These are phyloP conservation scores for Leptopilina syphax DNA, from an alignment of 2,888 invertebrate species.

Conservation along the genomic window DNA sequence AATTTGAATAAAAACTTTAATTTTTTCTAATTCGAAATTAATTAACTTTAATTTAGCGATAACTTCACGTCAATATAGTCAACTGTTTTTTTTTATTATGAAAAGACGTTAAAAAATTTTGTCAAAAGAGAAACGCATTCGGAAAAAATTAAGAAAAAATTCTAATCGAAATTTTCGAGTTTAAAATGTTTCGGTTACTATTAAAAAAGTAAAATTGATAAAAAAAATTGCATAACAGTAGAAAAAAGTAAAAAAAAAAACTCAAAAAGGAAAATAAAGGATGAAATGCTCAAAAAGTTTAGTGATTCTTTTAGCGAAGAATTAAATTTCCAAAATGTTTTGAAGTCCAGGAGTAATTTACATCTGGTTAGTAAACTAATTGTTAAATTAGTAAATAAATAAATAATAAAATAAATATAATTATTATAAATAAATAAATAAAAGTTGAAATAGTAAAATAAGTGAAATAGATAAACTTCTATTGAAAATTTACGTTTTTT, in stretches of 20 bases:
- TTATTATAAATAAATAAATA: too few species aligned
- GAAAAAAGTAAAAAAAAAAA: conserved; percentile 42
- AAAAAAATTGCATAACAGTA: conserved; percentile 35
- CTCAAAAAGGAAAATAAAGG: conserved; percentile 44
- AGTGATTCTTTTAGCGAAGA: conserved; percentile 46
- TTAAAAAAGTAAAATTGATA: conserved; percentile 28
- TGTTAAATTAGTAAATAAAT: not conserved
- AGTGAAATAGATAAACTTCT: too few species aligned
- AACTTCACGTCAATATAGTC: not conserved
- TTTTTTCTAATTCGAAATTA: too few species aligned
- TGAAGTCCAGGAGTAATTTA: not conserved
- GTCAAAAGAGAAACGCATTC: not conserved
- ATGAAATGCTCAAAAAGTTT: conserved; percentile 45
- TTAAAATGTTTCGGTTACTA: not conserved
- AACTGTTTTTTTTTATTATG: not conserved
- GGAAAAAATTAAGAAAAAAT: not conserved
- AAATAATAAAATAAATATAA: too few species aligned
- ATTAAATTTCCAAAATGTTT: conserved; percentile 38
- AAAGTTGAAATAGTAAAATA: not conserved
- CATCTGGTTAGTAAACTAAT: not conserved
- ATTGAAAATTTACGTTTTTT: too few species aligned
- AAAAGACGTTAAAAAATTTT: not conserved
- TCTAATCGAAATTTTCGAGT: not conserved
- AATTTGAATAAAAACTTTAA: too few species aligned
- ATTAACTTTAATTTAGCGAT: not conserved